A percentile compares a stretch with the other conserved stretches of the same genome.
Evolutionary conservation across 2,888 invertebrate genomes (phyloP).

Genomic region (Podabrus alpinus): DNA sequence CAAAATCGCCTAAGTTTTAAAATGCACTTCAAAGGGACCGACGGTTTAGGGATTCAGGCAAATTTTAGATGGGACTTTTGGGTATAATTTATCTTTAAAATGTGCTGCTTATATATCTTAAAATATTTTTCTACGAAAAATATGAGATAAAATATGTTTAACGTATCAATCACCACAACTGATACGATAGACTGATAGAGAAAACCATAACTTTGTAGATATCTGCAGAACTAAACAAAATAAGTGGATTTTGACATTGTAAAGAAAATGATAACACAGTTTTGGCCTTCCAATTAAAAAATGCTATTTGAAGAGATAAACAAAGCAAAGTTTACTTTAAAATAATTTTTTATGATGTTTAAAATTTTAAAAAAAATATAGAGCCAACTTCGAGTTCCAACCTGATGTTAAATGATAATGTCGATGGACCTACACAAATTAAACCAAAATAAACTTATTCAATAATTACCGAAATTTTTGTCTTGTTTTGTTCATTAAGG

Average conservation of each 20-base stretch:
- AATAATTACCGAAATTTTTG: too few relatives aligned
- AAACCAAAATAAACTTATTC: too few relatives aligned
- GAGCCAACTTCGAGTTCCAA: too few relatives aligned
- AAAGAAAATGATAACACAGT: background rate
- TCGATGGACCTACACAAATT: too few relatives aligned
- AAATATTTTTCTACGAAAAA: background rate
- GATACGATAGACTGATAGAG: too few relatives aligned
- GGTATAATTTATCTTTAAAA: slow-evolving; percentile 3
- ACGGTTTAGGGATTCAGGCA: background rate
- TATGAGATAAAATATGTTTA: background rate
- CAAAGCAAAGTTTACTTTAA: too few relatives aligned
- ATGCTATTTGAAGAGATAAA: too few relatives aligned
- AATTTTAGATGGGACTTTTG: background rate
- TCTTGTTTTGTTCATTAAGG: too few relatives aligned
- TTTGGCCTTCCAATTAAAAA: background rate
- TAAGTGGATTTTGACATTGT: background rate
- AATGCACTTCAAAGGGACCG: slow-evolving; percentile 5
- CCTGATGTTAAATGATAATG: too few relatives aligned
- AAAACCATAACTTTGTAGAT: background rate
- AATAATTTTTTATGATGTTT: too few relatives aligned
- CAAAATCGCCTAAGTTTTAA: background rate
- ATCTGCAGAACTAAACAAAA: background rate
- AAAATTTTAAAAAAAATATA: too few relatives aligned
- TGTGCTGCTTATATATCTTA: background rate
- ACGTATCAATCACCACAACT: background rate